Percentiles rank a stretch among this genome's conserved stretches.
Conservation (phyloP, 2,888 invertebrate genomes). For the Stratiomys singularior region DNA sequence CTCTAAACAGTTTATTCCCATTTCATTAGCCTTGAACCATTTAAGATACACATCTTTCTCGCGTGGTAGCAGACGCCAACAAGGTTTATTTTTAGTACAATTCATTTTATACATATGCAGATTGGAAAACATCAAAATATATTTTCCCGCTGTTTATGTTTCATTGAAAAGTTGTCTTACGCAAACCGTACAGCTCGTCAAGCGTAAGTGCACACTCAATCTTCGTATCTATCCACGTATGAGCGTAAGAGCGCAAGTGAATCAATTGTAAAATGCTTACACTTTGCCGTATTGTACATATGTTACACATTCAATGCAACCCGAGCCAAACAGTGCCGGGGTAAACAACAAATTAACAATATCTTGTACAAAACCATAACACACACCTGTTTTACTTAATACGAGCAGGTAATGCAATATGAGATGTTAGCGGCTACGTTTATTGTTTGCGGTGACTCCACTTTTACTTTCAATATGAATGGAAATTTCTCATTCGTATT, state of each 20-base stretch:
- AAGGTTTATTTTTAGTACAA: constrained; percentile 5
- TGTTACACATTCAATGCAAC: not conserved
- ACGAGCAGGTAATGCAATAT: constrained; percentile 11
- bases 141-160: not conserved
- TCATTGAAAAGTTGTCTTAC: not conserved
- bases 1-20: not conserved
- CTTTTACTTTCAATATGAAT: constrained; percentile 38
- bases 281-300: not conserved
- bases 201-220: too few relatives aligned
- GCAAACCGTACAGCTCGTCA: not conserved
- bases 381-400: constrained; percentile 27
- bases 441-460: constrained; percentile 7
- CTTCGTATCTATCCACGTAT: not conserved
- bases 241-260: not conserved
- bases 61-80: not conserved
- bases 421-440: constrained; percentile 8
- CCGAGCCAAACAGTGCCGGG: not conserved
- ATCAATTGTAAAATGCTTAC: not conserved
- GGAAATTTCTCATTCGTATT: constrained; percentile 9
- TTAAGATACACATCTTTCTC: constrained; percentile 7
- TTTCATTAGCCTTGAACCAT: constrained; percentile 28
- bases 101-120: not conserved
- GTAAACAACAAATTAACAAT: constrained; percentile 21
- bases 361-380: not conserved
- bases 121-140: not conserved